Evolutionary conservation across 2,113 vertebrate species (phyloP), one percentile per base, ranked within the genome.

Genomic region (Alexandromys fortis): DNA sequence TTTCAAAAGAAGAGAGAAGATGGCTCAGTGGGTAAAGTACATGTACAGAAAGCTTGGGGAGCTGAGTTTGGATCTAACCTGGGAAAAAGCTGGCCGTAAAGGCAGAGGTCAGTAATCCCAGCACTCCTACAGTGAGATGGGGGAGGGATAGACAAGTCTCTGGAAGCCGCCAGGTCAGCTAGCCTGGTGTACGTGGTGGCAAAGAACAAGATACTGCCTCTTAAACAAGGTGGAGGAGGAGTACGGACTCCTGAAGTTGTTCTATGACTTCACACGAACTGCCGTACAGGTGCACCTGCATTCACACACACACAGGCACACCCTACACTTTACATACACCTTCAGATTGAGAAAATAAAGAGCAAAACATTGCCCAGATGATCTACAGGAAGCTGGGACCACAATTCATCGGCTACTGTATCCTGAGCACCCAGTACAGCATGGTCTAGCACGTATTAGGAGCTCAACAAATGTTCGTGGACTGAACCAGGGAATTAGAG

Each of bases 41-140:
- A 42, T 67, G 42, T 19, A 47, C 61, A 21, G 28, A 33, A 21
- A 65, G 38, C 26, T 5, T 33, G 61, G 45, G 61, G 38, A 45
- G 38, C 61, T 9, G 24, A 47, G 28, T 33, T 85, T 1, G 4
- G 38, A 65, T 47, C 30, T 65, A 33, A 42, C 38, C 38, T 12
- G 0, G 26, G 0, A 16, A 1, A 67, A 47, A 86, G 16, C 61
- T 45, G 61, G 28, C 5, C 28, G 0, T 67, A 86, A 14, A 33
- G 38, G 16, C 82, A 65, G 38, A 28, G 5, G 9, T 65, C 82
- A 45, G 82, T 10, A 65, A 85, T 30, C 63, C 63, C 38, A 86
- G 28, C 58, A 30, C 38, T 12, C 61, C 61, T 67, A 21, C 28
- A 35, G 19, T 35, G 83, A 67, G 17, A 35, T 47, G 42, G 42